Percentiles rank a stretch among this genome's conserved stretches.
These are phyloP conservation scores for Agrenia bidenticulata DNA, from an alignment of 2,888 invertebrate species.

Conservation along the genomic window DNA sequence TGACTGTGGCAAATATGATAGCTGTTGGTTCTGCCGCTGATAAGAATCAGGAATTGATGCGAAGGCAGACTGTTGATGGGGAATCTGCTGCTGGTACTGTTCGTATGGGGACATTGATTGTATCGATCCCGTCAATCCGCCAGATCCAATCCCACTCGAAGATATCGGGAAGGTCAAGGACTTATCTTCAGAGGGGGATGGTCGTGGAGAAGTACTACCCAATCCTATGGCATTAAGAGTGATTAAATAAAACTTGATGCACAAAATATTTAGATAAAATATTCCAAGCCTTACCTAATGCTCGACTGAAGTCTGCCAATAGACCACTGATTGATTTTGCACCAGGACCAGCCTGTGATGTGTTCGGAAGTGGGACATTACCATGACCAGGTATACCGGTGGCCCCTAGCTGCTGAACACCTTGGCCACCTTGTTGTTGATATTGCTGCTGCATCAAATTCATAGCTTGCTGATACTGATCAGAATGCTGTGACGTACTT, in stretches of 20 bases:
- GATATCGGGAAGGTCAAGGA: constrained; percentile 52
- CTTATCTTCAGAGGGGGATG: constrained; percentile 56
- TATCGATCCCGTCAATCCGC: constrained; percentile 32
- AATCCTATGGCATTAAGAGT: no score
- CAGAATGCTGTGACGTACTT: constrained; percentile 20
- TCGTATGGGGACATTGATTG: constrained; percentile 47
- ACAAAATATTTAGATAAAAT: not conserved
- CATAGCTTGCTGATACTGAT: constrained; percentile 5
- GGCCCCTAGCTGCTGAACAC: constrained; percentile 57
- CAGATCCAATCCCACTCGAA: constrained; percentile 45
- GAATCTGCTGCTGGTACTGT: constrained; percentile 41
- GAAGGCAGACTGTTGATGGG: constrained; percentile 52
- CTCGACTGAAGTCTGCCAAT: constrained; percentile 59
- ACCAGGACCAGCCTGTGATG: constrained; percentile 25
- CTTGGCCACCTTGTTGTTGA: constrained; percentile 54
- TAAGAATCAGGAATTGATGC: constrained; percentile 51
- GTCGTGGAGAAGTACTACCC: constrained; percentile 55
- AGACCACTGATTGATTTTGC: constrained; percentile 57
- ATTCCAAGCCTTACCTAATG: constrained; percentile 55
- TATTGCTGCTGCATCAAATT: constrained; percentile 26
- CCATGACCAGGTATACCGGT: constrained; percentile 14
- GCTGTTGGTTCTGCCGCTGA: constrained; percentile 49
- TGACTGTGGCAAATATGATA: constrained; percentile 41
- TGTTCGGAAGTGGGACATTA: constrained; percentile 21
- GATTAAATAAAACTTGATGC: no score